Base-by-base conservation (phyloP, 23 tunicate species). In the Ascidia mentula region DNA sequence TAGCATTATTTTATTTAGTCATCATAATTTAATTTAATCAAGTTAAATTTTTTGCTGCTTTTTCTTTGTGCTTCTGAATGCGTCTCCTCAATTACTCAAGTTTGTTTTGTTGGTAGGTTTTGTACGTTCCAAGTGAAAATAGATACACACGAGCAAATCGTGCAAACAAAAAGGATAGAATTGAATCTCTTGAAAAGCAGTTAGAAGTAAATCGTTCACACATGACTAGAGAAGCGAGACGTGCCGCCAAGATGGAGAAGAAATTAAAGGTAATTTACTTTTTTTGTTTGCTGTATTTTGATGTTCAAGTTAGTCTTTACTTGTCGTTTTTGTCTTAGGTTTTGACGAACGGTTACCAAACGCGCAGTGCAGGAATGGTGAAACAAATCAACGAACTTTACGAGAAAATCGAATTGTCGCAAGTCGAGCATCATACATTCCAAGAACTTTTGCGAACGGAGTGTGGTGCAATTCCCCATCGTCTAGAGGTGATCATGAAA, bases 211-310 rank as follows among this genome's bases (percentile, higher is more conserved):
- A 96, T 39, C 45, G 97, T 40, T 38, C 46, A 32, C 95, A 91
- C 74, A 96, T 96, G 99, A 91, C 87, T 17, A 84, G 76, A 81
- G 99, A 91, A 86, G 99, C 99, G 0, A 78, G 88, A 34, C 40
- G 77, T 9, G 99, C 99, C 3, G 87, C 94, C 2, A 96, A 96
- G 45, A 46, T 88, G 34, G 99, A 96, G 60, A 96, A 96, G 70
- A 96, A 91, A 75, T 79, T 96, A 32, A 96, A 91, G 85, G 90
- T 85, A 65, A 36, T 32, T 32, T 82, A n/a, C n/a, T 26, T 31
- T 42, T 42, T 15, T 42, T 42, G 15, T 42, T 42, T 12, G 53
- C 15, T 42, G 12, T 15, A 42, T 42, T 42, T 15, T 15, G 53
- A 15, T 15, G 12, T 15, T 42, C 53, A 15, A 42, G n/a, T 15